Evolutionary conservation across 2,113 vertebrate species (phyloP).

Genomic region (Silurus glanis): DNA sequence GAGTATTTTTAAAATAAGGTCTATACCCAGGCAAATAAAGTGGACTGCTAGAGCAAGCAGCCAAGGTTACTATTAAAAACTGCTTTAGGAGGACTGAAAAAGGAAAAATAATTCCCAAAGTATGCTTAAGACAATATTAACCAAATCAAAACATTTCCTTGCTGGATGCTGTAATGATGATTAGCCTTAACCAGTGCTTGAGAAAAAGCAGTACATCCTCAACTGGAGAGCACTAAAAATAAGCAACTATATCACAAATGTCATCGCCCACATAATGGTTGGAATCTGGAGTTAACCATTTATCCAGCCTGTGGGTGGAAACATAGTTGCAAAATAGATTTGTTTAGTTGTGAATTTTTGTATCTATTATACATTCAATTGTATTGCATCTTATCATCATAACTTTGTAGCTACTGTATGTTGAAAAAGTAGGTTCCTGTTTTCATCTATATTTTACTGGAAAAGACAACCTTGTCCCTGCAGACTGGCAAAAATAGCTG

Average conservation of each 20-base stretch:
- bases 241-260: constrained; percentile 12
- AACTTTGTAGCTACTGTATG: neutral
- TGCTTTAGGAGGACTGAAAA: neutral
- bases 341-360: neutral
- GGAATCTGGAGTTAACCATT: neutral
- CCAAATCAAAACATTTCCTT: constrained; percentile 25
- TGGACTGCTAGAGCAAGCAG: constrained; percentile 1
- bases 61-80: neutral
- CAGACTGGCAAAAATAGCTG: constrained; percentile 39
- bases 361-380: neutral
- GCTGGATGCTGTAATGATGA: neutral
- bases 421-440: neutral
- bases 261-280: neutral
- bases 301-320: constrained; percentile 2
- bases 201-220: neutral
- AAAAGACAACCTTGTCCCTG: constrained; percentile 25
- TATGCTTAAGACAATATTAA: constrained; percentile 2
- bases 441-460: neutral
- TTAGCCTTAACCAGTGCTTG: neutral
- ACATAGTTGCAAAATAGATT: neutral
- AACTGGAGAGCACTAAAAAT: constrained; percentile 26
- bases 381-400: neutral
- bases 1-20: neutral
- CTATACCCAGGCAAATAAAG: neutral
- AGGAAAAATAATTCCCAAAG: neutral